Percentiles rank a stretch among this genome's conserved stretches.
Evolutionary conservation across 2,113 vertebrate genomes (phyloP).

Genomic region (Galbula dea): DNA sequence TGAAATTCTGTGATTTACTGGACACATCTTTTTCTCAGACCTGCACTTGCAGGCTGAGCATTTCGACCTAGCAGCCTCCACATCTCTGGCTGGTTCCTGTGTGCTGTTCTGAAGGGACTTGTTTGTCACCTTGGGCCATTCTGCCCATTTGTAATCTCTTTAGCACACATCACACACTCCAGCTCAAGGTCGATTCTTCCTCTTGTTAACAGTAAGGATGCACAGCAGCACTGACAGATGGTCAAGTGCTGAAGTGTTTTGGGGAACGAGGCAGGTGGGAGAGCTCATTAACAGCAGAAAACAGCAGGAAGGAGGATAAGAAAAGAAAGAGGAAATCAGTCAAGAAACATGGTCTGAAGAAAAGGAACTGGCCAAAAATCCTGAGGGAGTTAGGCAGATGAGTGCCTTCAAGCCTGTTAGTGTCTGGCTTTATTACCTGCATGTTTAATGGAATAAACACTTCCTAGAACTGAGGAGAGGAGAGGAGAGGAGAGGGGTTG

Average conservation of each 20-base stretch:
- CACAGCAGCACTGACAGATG: conserved; percentile 38
- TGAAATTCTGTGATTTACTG: background rate
- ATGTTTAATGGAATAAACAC: background rate
- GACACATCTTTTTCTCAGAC: background rate
- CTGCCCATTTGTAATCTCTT: background rate
- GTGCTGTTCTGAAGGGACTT: background rate
- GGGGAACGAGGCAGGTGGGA: conserved; percentile 40
- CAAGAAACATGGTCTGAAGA: background rate
- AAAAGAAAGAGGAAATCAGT: background rate
- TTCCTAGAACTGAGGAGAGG: background rate
- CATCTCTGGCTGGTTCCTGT: background rate
- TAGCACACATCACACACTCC: background rate
- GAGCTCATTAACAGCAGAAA: conserved; percentile 40
- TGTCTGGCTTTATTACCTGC: background rate
- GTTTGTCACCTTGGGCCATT: background rate
- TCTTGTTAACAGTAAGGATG: background rate
- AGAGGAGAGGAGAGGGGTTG: background rate
- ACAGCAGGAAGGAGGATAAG: conserved; percentile 1
- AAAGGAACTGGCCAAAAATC: background rate
- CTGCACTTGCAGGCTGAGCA: background rate
- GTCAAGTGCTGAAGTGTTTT: conserved; percentile 1
- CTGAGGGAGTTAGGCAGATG: background rate
- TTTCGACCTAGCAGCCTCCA: background rate
- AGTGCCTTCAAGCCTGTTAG: background rate
- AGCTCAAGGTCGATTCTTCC: background rate